These are phyloP conservation scores for Ametastegia equiseti DNA, from an alignment of 2,888 invertebrate species.

Conservation along the genomic window DNA sequence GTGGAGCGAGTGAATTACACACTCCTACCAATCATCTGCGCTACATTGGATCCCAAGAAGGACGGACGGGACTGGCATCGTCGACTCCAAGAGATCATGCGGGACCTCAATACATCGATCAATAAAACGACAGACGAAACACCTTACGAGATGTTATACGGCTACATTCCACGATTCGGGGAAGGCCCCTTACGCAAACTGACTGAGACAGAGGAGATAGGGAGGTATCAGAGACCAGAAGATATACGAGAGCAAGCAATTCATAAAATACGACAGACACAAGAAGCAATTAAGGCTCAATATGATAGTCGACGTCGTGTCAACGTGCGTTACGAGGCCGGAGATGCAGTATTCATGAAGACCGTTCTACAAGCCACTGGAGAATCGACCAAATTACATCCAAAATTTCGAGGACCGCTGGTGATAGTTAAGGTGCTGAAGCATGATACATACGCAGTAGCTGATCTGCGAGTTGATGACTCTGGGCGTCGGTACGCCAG, in stretches of 20 bases:
- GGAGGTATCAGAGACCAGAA: not conserved
- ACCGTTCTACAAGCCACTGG: constrained; percentile 45
- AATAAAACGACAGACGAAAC: constrained; percentile 52
- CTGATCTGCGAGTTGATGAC: not conserved
- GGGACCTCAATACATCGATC: constrained; percentile 51
- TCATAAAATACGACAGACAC: too few relatives aligned
- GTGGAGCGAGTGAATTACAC: constrained; percentile 41
- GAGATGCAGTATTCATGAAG: constrained; percentile 48
- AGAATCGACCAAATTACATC: constrained; percentile 51
- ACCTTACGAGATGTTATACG: constrained; percentile 53
- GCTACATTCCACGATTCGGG: constrained; percentile 48
- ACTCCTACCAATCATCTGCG: constrained; percentile 38
- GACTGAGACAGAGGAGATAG: not conserved
- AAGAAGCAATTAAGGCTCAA: constrained; percentile 34
- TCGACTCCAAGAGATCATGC: constrained; percentile 40
- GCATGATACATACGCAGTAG: constrained; percentile 46
- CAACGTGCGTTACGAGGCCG: constrained; percentile 38
- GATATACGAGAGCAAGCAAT: constrained; percentile 7
- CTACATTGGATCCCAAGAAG: constrained; percentile 19
- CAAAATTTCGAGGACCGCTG: constrained; percentile 46
- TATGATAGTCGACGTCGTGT: constrained; percentile 46
- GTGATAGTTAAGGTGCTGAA: not conserved
- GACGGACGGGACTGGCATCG: constrained; percentile 51
- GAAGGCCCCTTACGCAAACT: constrained; percentile 45
- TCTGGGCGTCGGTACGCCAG: constrained; percentile 4